Percentiles rank a stretch among this genome's conserved stretches.
phyloP scores from a whole-genome alignment of 1,140 invertebrate species.

The Coelopa frigida region DNA sequence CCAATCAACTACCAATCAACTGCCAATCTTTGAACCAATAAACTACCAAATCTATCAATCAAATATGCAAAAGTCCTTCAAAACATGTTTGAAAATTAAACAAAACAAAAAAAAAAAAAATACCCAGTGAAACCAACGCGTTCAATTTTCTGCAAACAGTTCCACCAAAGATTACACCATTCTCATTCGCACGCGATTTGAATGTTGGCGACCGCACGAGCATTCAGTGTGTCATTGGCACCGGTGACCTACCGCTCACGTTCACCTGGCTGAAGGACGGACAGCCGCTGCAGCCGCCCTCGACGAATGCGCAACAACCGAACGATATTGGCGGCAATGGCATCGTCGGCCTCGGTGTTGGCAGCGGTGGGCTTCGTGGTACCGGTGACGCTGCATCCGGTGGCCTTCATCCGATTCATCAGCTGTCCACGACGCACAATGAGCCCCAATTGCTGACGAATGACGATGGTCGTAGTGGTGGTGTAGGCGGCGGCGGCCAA shows the following conservation, averaged over 20 bases:
- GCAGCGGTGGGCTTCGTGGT: slow-evolving; percentile 29
- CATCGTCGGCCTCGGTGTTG: slow-evolving; percentile 20
- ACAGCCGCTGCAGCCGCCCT: slow-evolving; percentile 33
- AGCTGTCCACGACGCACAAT: background rate
- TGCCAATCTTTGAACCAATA: too few species aligned
- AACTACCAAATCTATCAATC: too few species aligned
- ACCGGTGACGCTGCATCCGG: slow-evolving; percentile 28
- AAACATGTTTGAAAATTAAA: background rate
- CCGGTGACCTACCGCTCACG: slow-evolving; percentile 60
- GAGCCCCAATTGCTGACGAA: slow-evolving; percentile 19
- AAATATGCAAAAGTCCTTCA: too few species aligned
- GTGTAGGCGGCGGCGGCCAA: slow-evolving; percentile 43
- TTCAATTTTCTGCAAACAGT: slow-evolving; percentile 45
- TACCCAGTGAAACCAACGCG: slow-evolving; percentile 6
- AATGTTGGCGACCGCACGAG: slow-evolving; percentile 63
- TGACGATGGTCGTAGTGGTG: slow-evolving; percentile 29
- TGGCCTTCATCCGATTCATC: slow-evolving; percentile 15
- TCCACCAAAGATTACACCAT: slow-evolving; percentile 59
- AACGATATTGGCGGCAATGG: slow-evolving; percentile 7
- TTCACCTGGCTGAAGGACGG: slow-evolving; percentile 68
- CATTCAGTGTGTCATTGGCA: slow-evolving; percentile 59
- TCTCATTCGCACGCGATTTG: slow-evolving; percentile 58
- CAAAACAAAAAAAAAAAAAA: background rate
- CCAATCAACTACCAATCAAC: too few species aligned
- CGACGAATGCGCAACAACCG: slow-evolving; percentile 12